Evolutionary conservation across 2,113 vertebrate genomes (phyloP).

Genomic region (Odocoileus hemionus): DNA sequence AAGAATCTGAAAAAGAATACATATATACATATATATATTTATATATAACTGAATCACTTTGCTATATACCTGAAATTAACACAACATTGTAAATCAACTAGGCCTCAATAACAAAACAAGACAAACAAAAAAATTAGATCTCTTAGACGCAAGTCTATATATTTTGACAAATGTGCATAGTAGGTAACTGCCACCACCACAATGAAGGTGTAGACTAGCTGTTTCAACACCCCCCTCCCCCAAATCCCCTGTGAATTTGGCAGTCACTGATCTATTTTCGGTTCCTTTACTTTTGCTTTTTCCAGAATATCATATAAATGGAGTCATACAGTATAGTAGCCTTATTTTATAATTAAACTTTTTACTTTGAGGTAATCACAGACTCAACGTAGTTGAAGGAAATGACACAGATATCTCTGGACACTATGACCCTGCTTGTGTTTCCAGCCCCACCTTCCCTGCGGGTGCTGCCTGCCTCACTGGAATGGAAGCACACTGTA

Average conservation of each 20-base stretch:
- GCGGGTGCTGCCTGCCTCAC: not conserved
- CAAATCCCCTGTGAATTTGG: not conserved
- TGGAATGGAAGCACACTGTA: no score
- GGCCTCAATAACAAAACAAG: not conserved
- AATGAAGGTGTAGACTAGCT: rapidly evolving
- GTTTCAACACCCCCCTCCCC: not conserved
- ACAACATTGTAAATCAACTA: not conserved
- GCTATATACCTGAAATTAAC: not conserved
- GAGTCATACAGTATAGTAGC: not conserved
- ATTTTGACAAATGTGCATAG: no score
- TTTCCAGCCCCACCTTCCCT: not conserved
- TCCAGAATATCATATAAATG: not conserved
- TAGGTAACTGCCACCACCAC: not conserved
- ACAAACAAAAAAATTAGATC: not conserved
- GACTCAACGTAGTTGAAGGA: not conserved
- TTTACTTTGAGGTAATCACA: not conserved
- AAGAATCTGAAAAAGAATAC: not conserved
- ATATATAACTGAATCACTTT: not conserved
- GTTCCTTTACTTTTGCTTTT: not conserved
- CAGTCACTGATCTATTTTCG: not conserved
- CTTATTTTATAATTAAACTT: not conserved
- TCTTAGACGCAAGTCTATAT: no score
- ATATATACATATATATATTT: not conserved
- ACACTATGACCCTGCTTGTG: not conserved
- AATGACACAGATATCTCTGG: not conserved